Conservation (phyloP, 2,888 invertebrate genomes). For the Neocrepidodera transversa region DNA sequence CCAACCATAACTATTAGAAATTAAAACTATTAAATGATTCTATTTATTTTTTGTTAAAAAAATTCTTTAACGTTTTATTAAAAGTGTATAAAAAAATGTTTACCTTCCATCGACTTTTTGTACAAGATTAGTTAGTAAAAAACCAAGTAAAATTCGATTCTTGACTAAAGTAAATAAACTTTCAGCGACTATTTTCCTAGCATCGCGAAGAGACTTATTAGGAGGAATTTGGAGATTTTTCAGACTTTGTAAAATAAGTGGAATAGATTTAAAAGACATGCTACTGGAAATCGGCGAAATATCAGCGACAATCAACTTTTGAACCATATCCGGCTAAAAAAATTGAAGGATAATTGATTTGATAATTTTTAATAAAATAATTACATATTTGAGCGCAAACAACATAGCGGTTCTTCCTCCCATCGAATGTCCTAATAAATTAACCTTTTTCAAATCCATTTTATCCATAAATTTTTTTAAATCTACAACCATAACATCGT, state of each 20-base stretch:
- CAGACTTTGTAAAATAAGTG: constrained; percentile 73
- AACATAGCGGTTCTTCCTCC: constrained; percentile 93
- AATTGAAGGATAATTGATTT: constrained; percentile 4
- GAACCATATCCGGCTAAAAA: constrained; percentile 67
- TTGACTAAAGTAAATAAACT: constrained; percentile 67
- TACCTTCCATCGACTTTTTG: constrained; percentile 55
- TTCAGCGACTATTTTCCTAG: constrained; percentile 70
- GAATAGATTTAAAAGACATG: constrained; percentile 69
- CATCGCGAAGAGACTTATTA: constrained; percentile 72
- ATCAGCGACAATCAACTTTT: constrained; percentile 75
- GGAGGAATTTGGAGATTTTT: constrained; percentile 66
- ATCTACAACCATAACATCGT: constrained; percentile 79
- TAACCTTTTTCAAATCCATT: constrained; percentile 68
- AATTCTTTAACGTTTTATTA: too few relatives aligned
- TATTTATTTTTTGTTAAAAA: too few relatives aligned
- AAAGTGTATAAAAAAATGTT: too few relatives aligned
- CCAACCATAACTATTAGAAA: constrained; percentile 70
- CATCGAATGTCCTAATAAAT: constrained; percentile 91
- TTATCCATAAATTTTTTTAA: constrained; percentile 71
- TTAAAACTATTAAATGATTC: neutral
- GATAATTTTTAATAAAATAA: constrained; percentile 32
- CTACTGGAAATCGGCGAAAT: constrained; percentile 72
- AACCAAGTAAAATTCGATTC: constrained; percentile 71
- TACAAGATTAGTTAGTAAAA: constrained; percentile 86
- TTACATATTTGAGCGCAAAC: constrained; percentile 75